These are phyloP conservation scores for Siphlonurus alternatus DNA, from an alignment of 2,888 invertebrate genomes.

Conservation along the genomic window DNA sequence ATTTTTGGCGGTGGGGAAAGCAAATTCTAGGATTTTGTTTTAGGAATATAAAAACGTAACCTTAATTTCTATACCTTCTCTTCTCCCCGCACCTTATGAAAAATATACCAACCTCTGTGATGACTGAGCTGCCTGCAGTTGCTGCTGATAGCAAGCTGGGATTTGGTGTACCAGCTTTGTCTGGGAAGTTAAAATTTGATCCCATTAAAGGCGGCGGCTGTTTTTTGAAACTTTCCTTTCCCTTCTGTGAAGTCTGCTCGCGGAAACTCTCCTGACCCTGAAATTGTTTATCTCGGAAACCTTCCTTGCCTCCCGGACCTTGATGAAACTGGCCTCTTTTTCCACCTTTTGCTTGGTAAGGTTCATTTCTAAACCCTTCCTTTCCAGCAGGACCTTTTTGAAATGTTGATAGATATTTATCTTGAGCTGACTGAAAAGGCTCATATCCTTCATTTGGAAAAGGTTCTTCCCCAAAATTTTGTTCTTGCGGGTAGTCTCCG, in stretches of 20 bases:
- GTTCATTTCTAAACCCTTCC: not conserved
- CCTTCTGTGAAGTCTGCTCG: not conserved
- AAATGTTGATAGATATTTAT: not conserved
- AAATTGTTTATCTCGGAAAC: not conserved
- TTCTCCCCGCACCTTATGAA: too few relatives aligned
- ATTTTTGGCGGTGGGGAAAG: too few relatives aligned
- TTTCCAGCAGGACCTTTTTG: not conserved
- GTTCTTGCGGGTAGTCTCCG: not conserved
- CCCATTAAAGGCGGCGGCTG: too few relatives aligned
- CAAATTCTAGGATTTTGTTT: too few relatives aligned
- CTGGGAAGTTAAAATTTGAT: too few relatives aligned
- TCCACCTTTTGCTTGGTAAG: not conserved
- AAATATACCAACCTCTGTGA: too few relatives aligned
- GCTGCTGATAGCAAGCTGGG: too few relatives aligned
- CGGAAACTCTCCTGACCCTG: not conserved
- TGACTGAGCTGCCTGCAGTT: too few relatives aligned
- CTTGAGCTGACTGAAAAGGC: too few relatives aligned
- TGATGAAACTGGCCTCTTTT: not conserved
- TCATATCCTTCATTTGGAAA: constrained; percentile 22
- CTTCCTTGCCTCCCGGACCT: not conserved
- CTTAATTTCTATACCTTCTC: too few relatives aligned
- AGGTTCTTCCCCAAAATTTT: constrained; percentile 28
- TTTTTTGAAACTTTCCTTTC: too few relatives aligned
- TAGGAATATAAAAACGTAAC: too few relatives aligned
- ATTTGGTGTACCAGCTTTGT: not conserved